Evolutionary conservation across 2,888 invertebrate genomes (phyloP), one percentile per base, ranked within the genome.

Genomic region (Eupithecia exiguata): DNA sequence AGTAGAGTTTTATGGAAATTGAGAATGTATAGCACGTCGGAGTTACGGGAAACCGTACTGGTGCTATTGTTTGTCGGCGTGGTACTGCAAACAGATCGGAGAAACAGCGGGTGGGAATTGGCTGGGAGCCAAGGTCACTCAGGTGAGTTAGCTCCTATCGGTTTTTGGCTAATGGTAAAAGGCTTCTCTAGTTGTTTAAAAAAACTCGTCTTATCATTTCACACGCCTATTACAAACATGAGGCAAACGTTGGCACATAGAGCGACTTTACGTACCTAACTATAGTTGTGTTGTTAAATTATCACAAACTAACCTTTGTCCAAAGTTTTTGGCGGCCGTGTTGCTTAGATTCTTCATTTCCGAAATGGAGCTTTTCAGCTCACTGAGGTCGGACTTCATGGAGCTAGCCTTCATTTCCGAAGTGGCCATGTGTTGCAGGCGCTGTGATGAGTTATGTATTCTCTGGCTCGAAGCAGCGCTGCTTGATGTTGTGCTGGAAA

Each of bases 331-430:
- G 75, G 92, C 91, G 73, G 92, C 89, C 65, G 92, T 87, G 83
- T 87, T 93, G 84, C 93, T 94, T 76, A 97, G 94, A 84, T 96
- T 97, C 93, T 97, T 97, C 96, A 98, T 97, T 94, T 98, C 97
- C 77, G 97, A 97, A 91, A 98, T 97, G 87, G 97, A 97, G 88
- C 97, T 97, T 90, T 98, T 96, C 79, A 98, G 95, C 87, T 97
- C 97, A 76, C 96, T 95, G 68, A 97, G 95, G 89, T 97, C 97
- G 78, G 97, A 97, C 92, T 97, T 97, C 93, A 97, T 96, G 75
- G 97, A 97, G 87, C 96, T 97, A 79, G 97, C 96, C 93, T 97
- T 97, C 95, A 97, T 96, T 95, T 97, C 97, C 84, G 96, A 96
- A 78, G 95, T 94, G 72, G 95, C 93, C 88, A 94, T 91, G 84